These are phyloP conservation scores for Catocala sponsa DNA, from an alignment of 2,888 invertebrate genomes.

Conservation along the genomic window DNA sequence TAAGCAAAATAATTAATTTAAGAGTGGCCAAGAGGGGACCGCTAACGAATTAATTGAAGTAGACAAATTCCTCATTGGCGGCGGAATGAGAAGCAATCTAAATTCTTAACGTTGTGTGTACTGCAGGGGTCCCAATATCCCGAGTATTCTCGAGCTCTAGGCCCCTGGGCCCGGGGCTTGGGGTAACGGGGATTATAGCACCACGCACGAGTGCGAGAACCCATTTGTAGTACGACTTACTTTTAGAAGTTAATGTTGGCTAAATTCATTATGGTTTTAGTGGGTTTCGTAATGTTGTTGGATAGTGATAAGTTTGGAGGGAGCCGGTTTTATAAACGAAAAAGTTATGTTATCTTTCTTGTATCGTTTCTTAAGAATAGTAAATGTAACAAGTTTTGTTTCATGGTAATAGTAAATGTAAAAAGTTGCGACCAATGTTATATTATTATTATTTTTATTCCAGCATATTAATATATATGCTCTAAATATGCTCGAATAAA, in stretches of 20 bases:
- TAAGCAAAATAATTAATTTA: slow-evolving; percentile 48
- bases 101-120: slow-evolving; percentile 68
- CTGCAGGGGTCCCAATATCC: slow-evolving; percentile 12
- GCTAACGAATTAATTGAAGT: slow-evolving; percentile 62
- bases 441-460: too few species aligned
- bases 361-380: not conserved
- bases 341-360: not conserved
- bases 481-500: too few species aligned
- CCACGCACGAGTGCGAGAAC: slow-evolving; percentile 16
- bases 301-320: slow-evolving; percentile 14
- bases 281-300: slow-evolving; percentile 27
- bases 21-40: slow-evolving; percentile 36
- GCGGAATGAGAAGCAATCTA: slow-evolving; percentile 62
- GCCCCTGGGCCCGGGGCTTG: slow-evolving; percentile 1
- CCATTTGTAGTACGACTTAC: slow-evolving; percentile 34
- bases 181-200: slow-evolving; percentile 33
- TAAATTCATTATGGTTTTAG: slow-evolving; percentile 36
- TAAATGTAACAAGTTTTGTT: too few species aligned
- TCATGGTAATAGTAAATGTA: too few species aligned
- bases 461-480: too few species aligned
- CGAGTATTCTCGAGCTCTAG: slow-evolving; percentile 11
- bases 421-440: too few species aligned
- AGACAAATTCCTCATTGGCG: slow-evolving; percentile 59
- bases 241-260: slow-evolving; percentile 31
- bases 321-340: not conserved